These are phyloP conservation scores for Heterodera carotae DNA, from an alignment of 1,140 invertebrate genomes.

Conservation along the genomic window DNA sequence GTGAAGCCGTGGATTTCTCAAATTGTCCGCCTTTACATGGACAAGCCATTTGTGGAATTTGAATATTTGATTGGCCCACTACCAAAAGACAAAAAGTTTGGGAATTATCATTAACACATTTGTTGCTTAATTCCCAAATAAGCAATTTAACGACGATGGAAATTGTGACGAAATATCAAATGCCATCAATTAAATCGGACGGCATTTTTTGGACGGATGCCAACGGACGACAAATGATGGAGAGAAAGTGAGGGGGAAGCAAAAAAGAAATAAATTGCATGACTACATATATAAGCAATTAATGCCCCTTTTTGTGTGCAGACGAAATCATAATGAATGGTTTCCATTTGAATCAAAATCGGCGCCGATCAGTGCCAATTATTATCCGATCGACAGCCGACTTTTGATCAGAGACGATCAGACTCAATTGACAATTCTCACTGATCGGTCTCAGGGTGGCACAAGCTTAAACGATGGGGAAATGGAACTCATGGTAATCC, in stretches of 20 bases:
- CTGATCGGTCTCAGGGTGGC: slow-evolving; percentile 85
- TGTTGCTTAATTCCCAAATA: slow-evolving; percentile 28
- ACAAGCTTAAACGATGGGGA: slow-evolving; percentile 74
- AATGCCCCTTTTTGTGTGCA: no score
- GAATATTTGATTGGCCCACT: slow-evolving; percentile 93
- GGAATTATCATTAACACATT: neutral
- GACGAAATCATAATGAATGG: slow-evolving; percentile 20
- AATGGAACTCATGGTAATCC: slow-evolving; percentile 72
- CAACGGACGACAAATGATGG: slow-evolving; percentile 85
- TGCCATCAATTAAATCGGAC: slow-evolving; percentile 23
- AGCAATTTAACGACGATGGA: slow-evolving; percentile 77
- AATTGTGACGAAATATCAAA: slow-evolving; percentile 71
- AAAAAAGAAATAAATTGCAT: neutral
- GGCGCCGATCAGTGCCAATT: slow-evolving; percentile 72
- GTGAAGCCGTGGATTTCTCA: slow-evolving; percentile 79
- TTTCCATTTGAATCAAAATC: slow-evolving; percentile 37
- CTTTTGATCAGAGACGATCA: slow-evolving; percentile 73
- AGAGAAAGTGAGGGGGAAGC: slow-evolving; percentile 69
- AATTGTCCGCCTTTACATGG: slow-evolving; percentile 76
- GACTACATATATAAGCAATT: neutral
- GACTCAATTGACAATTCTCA: slow-evolving; percentile 73
- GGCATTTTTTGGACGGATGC: slow-evolving; percentile 75
- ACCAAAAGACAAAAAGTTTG: slow-evolving; percentile 68
- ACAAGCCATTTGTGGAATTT: slow-evolving; percentile 76
- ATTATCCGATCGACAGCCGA: slow-evolving; percentile 68